These are phyloP conservation scores for Brachypterus glaber DNA, from an alignment of 2,888 invertebrate genomes.

Conservation along the genomic window DNA sequence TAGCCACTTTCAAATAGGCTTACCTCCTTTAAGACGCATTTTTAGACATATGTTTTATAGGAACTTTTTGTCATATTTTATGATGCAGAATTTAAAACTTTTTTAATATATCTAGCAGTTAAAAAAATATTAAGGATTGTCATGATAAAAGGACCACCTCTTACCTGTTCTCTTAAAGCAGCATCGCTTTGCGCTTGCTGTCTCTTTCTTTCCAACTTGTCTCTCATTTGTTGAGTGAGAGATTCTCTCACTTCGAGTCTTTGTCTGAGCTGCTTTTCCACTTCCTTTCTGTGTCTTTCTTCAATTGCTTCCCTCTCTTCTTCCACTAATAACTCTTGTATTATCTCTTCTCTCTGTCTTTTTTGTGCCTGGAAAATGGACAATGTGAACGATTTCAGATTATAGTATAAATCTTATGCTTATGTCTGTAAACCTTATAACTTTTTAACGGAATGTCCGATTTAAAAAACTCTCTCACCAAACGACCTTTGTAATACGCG, in stretches of 20 bases:
- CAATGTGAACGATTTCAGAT: no score
- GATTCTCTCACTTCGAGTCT: slow-evolving; percentile 35
- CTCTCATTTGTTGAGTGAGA: slow-evolving; percentile 32
- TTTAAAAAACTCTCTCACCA: no score
- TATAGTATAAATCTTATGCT: no score
- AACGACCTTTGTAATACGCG: no score
- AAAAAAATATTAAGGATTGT: no score
- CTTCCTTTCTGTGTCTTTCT: slow-evolving; percentile 36
- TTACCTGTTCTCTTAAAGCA: slow-evolving; percentile 40
- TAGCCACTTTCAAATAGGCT: no score
- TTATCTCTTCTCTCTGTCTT: slow-evolving; percentile 35
- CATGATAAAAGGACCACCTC: slow-evolving; percentile 7
- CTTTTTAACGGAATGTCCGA: no score
- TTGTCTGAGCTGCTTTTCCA: slow-evolving; percentile 37
- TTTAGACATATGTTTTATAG: no score
- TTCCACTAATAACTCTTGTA: slow-evolving; percentile 43
- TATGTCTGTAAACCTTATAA: no score
- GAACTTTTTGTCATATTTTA: no score
- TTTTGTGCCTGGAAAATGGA: background rate
- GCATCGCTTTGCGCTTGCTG: slow-evolving; percentile 38
- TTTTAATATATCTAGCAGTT: slow-evolving; percentile 4
- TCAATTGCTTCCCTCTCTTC: slow-evolving; percentile 44
- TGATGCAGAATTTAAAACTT: no score
- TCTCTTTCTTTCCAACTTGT: slow-evolving; percentile 26
- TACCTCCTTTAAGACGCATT: no score